Conservation (phyloP, 2,888 invertebrate genomes). For the Orchesella flavescens region DNA sequence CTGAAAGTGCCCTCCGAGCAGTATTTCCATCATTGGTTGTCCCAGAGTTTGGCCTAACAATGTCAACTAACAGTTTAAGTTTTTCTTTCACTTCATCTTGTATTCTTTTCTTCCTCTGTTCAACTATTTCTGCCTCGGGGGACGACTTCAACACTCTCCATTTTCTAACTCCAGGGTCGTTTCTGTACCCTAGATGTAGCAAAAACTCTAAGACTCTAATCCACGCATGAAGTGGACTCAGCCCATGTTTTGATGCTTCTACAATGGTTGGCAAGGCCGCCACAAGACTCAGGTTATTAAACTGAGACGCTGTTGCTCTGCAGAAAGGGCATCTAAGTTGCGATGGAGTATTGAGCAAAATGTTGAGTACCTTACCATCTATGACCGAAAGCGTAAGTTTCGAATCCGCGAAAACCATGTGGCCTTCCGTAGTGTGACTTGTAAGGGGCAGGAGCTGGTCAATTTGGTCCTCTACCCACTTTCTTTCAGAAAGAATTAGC, state of each 20-base stretch:
- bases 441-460: neutral
- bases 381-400: conserved; percentile 6
- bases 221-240: conserved; percentile 42
- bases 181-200: conserved; percentile 16
- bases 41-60: conserved; percentile 14
- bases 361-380: conserved; percentile 31
- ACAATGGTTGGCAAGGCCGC: neutral
- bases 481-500: conserved; percentile 9
- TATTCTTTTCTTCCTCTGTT: neutral
- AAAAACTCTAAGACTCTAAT: conserved; percentile 20
- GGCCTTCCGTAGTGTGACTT: too few relatives aligned
- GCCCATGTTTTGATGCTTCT: neutral
- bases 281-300: neutral
- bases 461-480: conserved; percentile 5
- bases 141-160: neutral
- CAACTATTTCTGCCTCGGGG: neutral
- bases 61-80: conserved; percentile 8
- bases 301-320: conserved; percentile 2
- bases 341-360: neutral
- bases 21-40: conserved; percentile 63
- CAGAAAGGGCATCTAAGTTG: conserved; percentile 25
- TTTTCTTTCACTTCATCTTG: neutral
- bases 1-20: conserved; percentile 35
- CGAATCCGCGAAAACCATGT: neutral
- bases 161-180: neutral